phyloP scores from a whole-genome alignment of 1,140 invertebrate genomes.

The Acromyrmex echinatior region DNA sequence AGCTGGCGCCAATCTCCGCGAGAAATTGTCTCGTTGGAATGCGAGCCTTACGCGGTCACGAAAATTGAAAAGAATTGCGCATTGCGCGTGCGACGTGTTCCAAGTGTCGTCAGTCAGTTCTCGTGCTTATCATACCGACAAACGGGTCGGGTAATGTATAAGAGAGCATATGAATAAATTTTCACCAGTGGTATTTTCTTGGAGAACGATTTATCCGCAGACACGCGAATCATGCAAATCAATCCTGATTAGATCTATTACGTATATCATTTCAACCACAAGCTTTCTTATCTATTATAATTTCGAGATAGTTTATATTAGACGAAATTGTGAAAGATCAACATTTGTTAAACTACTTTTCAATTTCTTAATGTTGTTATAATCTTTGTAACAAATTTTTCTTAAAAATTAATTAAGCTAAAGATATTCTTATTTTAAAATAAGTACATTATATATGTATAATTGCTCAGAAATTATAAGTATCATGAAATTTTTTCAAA shows the following conservation, averaged over 20 bases:
- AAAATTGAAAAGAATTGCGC: constrained; percentile 71
- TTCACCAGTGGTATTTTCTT: neutral
- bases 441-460: constrained; percentile 5
- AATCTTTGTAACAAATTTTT: neutral
- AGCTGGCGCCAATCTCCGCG: constrained; percentile 52
- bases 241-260: constrained; percentile 30
- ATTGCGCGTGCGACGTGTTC: constrained; percentile 51
- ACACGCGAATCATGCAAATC: constrained; percentile 1
- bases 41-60: constrained; percentile 58
- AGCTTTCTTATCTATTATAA: neutral
- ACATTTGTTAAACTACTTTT: neutral
- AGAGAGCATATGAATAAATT: constrained; percentile 47
- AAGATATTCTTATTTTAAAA: neutral
- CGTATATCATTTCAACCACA: neutral
- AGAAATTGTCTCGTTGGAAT: constrained; percentile 73
- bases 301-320: neutral
- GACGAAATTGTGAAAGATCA: neutral
- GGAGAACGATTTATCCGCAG: neutral
- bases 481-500: neutral
- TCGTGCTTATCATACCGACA: neutral
- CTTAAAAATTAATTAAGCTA: neutral
- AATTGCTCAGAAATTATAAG: neutral
- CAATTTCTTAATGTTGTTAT: neutral
- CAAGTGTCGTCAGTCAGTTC: constrained; percentile 42
- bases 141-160: constrained; percentile 36